Evolutionary conservation across 2,888 invertebrate species (phyloP).

Genomic region (Caenorhabditis sp.): DNA sequence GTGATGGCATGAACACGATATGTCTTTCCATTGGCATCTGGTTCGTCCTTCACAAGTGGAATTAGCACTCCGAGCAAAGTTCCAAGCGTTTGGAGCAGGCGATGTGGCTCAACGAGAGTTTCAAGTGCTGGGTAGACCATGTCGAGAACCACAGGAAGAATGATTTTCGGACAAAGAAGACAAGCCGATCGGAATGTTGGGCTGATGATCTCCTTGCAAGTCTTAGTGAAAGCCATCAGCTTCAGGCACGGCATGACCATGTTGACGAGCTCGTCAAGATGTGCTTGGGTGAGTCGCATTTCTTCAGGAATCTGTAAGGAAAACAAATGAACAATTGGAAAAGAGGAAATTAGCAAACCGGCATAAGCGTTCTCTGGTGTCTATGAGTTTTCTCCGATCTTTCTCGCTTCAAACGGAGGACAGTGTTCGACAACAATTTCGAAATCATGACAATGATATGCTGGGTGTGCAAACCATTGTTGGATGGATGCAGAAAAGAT

Average conservation of each 20-base stretch:
- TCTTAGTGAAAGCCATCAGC: conserved; percentile 90
- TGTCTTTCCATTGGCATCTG: conserved; percentile 60
- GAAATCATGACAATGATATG: conserved; percentile 85
- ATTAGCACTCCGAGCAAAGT: conserved; percentile 84
- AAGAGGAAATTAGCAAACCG: conserved; percentile 11
- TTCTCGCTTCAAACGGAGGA: conserved; percentile 86
- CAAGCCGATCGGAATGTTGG: conserved; percentile 54
- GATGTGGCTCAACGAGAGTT: conserved; percentile 93
- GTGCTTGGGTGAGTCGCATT: conserved; percentile 87
- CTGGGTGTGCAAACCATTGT: conserved; percentile 89
- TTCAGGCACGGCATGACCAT: conserved; percentile 86
- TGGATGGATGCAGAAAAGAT: conserved; percentile 93
- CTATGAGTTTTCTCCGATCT: conserved; percentile 84
- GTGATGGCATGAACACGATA: conserved; percentile 86
- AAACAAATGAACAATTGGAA: conserved; percentile 83
- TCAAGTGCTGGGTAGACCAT: conserved; percentile 90
- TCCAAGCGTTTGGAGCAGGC: conserved; percentile 84
- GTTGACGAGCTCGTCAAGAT: conserved; percentile 75
- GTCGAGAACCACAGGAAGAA: conserved; percentile 91
- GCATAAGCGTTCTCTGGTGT: conserved; percentile 14
- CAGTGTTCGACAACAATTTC: conserved; percentile 55
- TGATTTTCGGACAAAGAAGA: conserved; percentile 89
- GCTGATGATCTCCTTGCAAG: conserved; percentile 58
- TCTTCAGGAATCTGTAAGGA: conserved; percentile 86
- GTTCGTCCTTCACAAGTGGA: conserved; percentile 83